These are phyloP conservation scores for Diprion similis DNA, from an alignment of 1,140 invertebrate genomes.

Conservation along the genomic window DNA sequence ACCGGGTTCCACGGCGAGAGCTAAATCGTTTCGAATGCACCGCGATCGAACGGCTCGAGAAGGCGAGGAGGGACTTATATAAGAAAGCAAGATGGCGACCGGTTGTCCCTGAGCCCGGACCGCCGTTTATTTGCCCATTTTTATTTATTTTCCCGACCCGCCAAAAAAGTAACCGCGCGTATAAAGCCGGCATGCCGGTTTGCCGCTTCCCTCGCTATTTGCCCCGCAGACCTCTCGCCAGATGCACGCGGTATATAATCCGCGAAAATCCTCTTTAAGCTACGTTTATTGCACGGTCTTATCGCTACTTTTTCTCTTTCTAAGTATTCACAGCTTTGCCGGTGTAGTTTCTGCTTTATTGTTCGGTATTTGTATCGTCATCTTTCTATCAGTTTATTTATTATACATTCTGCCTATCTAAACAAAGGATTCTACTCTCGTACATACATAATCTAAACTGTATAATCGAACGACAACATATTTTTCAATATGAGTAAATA, in stretches of 20 bases:
- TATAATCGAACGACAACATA: too few relatives aligned
- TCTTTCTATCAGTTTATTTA: too few relatives aligned
- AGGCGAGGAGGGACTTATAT: slow-evolving; percentile 56
- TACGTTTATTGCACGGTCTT: too few relatives aligned
- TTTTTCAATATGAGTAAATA: too few relatives aligned
- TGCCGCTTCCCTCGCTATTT: slow-evolving; percentile 34
- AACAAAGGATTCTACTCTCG: too few relatives aligned
- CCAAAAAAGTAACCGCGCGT: slow-evolving; percentile 46
- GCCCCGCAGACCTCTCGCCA: not conserved
- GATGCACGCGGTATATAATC: not conserved
- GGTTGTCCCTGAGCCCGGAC: slow-evolving; percentile 59
- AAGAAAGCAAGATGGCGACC: slow-evolving; percentile 63
- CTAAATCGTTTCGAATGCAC: slow-evolving; percentile 46
- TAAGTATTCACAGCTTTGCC: too few relatives aligned
- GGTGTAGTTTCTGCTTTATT: too few relatives aligned
- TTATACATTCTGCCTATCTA: too few relatives aligned
- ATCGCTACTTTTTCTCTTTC: too few relatives aligned
- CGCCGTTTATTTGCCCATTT: slow-evolving; percentile 60
- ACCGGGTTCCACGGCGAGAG: slow-evolving; percentile 34
- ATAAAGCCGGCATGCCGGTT: slow-evolving; percentile 35
- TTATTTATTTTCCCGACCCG: slow-evolving; percentile 59
- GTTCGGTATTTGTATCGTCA: too few relatives aligned
- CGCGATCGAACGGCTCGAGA: slow-evolving; percentile 52
- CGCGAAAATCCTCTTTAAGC: too few relatives aligned
- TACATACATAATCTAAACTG: too few relatives aligned